Evolutionary conservation across 2,888 invertebrate genomes (phyloP), one percentile per base, ranked within the genome.

Genomic region (Xestia xanthographa): DNA sequence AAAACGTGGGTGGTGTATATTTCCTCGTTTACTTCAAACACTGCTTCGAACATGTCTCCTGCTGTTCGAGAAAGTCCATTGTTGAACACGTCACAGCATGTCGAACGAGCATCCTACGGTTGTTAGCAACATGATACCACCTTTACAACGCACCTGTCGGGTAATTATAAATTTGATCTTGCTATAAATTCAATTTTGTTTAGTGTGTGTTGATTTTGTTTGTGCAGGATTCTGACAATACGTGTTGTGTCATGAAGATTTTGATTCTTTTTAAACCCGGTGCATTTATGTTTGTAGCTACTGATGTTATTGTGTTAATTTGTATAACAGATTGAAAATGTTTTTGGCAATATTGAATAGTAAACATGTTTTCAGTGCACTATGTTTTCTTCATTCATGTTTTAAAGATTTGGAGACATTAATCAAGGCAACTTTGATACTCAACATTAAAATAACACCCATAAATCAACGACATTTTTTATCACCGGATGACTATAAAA

Each of bases 1-100:
- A 77, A 74, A 84, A 79, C 80, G 81, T 84, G 88, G 86, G 82
- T 79, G 80, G 88, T 86, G 82, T 68, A 60, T 77, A 77, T 60
- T 66, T 71, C 73, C 48, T 70, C 45, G 65, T 72, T 73, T 63
- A 56, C 34, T 62, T 45, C 65, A 58, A 71, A 71, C 75, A 75
- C 71, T 56, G 71, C 34, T 71, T 71, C 4, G 38, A 53, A 63
- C 74, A 68, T 65, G 68, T 75, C 71, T 79, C 88, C 79, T 75
- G 87, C 83, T 83, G 87, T 77, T 84, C 34, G 63, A 77, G 75
- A 79, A 72, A 75, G 72, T 53, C 66, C 66, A 86, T 85, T 83
- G 87, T 86, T 78, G 69, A 50, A 73, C 74, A 71, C 66, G 65
- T 67, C 79, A 63, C 87, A 83, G 87, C 83, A 83, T 80, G 80